Evolutionary conservation across 1,140 invertebrate species (phyloP).

Genomic region (Sweltsa coloradensis): DNA sequence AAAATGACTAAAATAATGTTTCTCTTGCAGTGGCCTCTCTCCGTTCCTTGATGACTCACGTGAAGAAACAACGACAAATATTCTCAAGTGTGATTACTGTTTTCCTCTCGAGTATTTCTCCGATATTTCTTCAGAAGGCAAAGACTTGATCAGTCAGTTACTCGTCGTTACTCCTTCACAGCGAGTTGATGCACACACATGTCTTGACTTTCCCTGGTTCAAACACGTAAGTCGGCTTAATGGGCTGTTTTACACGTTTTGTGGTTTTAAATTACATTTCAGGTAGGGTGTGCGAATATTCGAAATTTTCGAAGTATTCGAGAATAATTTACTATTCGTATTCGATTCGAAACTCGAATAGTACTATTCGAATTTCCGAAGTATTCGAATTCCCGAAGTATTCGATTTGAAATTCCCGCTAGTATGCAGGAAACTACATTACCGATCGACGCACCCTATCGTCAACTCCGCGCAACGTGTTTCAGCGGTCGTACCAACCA

Average conservation of each 20-base stretch:
- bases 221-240: slow-evolving; percentile 31
- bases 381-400: background rate
- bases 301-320: background rate
- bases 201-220: slow-evolving; percentile 46
- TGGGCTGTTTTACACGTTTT: background rate
- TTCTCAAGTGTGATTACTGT: slow-evolving; percentile 68
- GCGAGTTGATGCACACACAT: slow-evolving; percentile 37
- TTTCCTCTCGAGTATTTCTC: slow-evolving; percentile 72
- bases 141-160: slow-evolving; percentile 48
- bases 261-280: background rate
- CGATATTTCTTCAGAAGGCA: slow-evolving; percentile 53
- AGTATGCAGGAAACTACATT: no score
- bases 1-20: no score
- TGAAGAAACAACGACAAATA: slow-evolving; percentile 73
- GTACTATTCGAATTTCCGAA: background rate
- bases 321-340: background rate
- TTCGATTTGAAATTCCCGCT: no score
- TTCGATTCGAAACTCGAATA: no score
- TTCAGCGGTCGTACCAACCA: no score
- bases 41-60: slow-evolving; percentile 72
- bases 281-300: background rate
- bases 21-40: slow-evolving; percentile 48
- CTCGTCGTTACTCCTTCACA: slow-evolving; percentile 44
- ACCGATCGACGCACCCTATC: no score
- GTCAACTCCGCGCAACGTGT: no score